Conservation (phyloP, 1,140 invertebrate genomes). For the Drosophila seguyi region DNA sequence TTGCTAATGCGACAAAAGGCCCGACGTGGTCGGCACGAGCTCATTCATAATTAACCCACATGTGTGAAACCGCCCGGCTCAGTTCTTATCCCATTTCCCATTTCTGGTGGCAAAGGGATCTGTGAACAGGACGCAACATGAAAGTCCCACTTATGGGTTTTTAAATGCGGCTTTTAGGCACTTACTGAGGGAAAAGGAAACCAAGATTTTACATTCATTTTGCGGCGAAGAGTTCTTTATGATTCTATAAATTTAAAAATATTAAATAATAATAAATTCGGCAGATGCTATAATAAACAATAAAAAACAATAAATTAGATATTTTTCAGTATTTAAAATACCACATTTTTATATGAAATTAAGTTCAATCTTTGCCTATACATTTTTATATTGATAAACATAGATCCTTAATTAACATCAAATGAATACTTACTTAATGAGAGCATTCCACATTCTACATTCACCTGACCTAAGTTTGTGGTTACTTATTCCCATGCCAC, state of each 20-base stretch:
- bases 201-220: constrained; percentile 10
- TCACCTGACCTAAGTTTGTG: not conserved
- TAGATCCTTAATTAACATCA: too few species aligned
- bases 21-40: constrained; percentile 34
- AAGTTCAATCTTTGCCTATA: too few species aligned
- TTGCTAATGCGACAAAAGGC: constrained; percentile 73
- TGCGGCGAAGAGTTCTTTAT: not conserved
- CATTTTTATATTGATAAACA: too few species aligned
- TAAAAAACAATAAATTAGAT: too few species aligned
- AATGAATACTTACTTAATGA: not conserved
- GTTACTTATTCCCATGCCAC: constrained; percentile 6
- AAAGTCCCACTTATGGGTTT: constrained; percentile 66
- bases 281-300: too few species aligned
- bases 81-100: constrained; percentile 5
- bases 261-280: too few species aligned
- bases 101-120: constrained; percentile 26
- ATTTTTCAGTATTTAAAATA: too few species aligned
- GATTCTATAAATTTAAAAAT: not conserved
- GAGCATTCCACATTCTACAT: not conserved
- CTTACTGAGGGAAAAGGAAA: constrained; percentile 4
- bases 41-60: constrained; percentile 80
- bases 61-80: constrained; percentile 22
- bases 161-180: constrained; percentile 72
- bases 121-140: constrained; percentile 53
- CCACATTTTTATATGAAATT: too few species aligned